Evolutionary conservation across 2,113 vertebrate genomes (phyloP).

Genomic region (Oryzias woworae): DNA sequence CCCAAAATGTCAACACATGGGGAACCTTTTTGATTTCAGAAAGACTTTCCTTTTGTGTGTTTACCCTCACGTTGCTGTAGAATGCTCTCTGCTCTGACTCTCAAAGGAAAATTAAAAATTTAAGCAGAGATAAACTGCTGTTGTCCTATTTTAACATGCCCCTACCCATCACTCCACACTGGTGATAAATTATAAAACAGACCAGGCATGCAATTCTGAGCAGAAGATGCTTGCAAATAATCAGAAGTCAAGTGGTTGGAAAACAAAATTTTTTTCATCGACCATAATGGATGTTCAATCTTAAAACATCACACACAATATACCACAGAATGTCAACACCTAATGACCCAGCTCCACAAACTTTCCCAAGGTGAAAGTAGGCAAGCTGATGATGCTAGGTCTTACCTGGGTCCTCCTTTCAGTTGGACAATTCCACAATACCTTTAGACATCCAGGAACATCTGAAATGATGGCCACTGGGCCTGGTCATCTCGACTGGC

Average conservation of each 20-base stretch:
- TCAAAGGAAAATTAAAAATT: constrained; percentile 68
- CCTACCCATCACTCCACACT: constrained; percentile 37
- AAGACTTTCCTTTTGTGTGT: too few species aligned
- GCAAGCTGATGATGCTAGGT: too few species aligned
- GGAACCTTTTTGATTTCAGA: too few species aligned
- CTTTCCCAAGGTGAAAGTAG: too few species aligned
- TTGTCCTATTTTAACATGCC: constrained; percentile 68
- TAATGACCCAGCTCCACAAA: constrained; percentile 16
- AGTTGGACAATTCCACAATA: too few species aligned
- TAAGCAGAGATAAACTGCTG: constrained; percentile 65
- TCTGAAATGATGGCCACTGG: too few species aligned
- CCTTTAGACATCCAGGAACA: too few species aligned
- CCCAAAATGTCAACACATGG: too few species aligned
- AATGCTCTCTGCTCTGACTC: constrained; percentile 14
- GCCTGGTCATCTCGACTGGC: too few species aligned
- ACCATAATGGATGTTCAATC: constrained; percentile 13
- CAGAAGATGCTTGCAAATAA: constrained; percentile 1
- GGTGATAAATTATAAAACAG: constrained; percentile 61
- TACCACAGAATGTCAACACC: constrained; percentile 9
- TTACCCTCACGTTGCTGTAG: constrained; percentile 4
- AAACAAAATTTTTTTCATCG: constrained; percentile 10
- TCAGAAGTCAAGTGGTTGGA: constrained; percentile 9
- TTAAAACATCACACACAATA: neutral
- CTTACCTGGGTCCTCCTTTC: too few species aligned
- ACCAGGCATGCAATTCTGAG: constrained; percentile 1